Base-by-base conservation (phyloP, 2,113 vertebrate species). In the Pogonocichla stellata region DNA sequence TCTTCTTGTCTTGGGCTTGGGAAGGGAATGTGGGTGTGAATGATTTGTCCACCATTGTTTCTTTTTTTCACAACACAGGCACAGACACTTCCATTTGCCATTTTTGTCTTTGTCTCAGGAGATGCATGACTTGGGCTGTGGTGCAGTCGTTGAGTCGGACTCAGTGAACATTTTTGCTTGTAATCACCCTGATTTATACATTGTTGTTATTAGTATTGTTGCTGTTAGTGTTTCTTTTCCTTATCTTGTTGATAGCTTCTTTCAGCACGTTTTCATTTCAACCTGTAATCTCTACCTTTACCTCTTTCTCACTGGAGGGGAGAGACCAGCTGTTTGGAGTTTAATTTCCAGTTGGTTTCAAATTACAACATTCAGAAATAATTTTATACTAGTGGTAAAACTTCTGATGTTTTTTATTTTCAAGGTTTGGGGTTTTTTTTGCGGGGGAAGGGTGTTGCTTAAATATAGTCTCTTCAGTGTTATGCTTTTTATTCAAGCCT, bases 11-110 rank as follows among this genome's bases (percentile, higher is more conserved):
- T 69, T 20, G 5, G 25, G 14, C 16, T 23, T 47, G 25, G 25
- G 25, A 12, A 54, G 9, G 14, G 9, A 62, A 14, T 6, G 17
- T 40, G 24, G 9, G 11, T 40, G 14, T 0, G 0, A 29, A 16
- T 0, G 1, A 48, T 54, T 48, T 61, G 47, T 31, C 40, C n/a
- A 22, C 8, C 6, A 3, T 10, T 47, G 45, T 15, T 69, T 31
- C 11, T 31, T 48, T 67, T 47, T 25, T 11, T 24, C 16, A 40
- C 24, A 45, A 13, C 29, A 38, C 0, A 0, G 22, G 22, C 45
- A 51, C 0, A 0, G 38, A 60, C 24, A 8, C 24, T 34, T 53
- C 40, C 8, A 11, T 31, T 40, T 2, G 4, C 29, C 31, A 31
- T 34, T 54, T 69, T 69, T 23, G 66, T 73, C 33, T 38, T 45